Evolutionary conservation across 2,888 invertebrate species (phyloP).

Genomic region (Diaperis boleti): DNA sequence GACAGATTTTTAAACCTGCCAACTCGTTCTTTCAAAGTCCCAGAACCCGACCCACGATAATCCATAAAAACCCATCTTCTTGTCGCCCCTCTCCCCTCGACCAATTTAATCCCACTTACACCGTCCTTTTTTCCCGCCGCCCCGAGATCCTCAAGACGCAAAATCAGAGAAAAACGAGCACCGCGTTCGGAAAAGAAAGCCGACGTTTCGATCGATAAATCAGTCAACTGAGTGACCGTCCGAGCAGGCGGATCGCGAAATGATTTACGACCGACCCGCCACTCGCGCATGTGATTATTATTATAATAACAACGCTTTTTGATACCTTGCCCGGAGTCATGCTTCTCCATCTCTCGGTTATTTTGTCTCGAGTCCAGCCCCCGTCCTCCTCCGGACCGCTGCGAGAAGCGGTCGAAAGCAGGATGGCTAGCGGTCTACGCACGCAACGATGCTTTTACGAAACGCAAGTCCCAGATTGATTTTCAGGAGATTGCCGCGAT

Average conservation of each 20-base stretch:
- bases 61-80: too few species aligned
- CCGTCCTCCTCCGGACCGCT: conserved; percentile 29
- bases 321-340: conserved; percentile 60
- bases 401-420: conserved; percentile 14
- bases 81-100: not conserved
- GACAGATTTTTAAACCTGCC: too few species aligned
- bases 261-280: conserved; percentile 64
- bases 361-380: conserved; percentile 25
- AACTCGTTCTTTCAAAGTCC: too few species aligned
- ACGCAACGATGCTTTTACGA: conserved; percentile 32
- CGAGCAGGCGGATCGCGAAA: conserved; percentile 64
- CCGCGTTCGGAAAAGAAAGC: conserved; percentile 51
- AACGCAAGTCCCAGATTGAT: conserved; percentile 45
- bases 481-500: conserved; percentile 46
- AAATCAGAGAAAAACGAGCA: conserved; percentile 34
- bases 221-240: conserved; percentile 65
- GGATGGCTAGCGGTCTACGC: conserved; percentile 15
- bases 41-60: too few species aligned
- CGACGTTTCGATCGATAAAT: conserved; percentile 65
- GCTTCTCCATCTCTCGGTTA: conserved; percentile 49
- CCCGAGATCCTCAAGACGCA: conserved; percentile 15
- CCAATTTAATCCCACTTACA: conserved; percentile 16
- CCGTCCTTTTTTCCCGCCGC: conserved; percentile 16
- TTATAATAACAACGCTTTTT: conserved; percentile 65
- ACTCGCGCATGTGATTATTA: conserved; percentile 66